These are phyloP conservation scores for Grantiella picta DNA, from an alignment of 2,113 vertebrate genomes.

Conservation along the genomic window DNA sequence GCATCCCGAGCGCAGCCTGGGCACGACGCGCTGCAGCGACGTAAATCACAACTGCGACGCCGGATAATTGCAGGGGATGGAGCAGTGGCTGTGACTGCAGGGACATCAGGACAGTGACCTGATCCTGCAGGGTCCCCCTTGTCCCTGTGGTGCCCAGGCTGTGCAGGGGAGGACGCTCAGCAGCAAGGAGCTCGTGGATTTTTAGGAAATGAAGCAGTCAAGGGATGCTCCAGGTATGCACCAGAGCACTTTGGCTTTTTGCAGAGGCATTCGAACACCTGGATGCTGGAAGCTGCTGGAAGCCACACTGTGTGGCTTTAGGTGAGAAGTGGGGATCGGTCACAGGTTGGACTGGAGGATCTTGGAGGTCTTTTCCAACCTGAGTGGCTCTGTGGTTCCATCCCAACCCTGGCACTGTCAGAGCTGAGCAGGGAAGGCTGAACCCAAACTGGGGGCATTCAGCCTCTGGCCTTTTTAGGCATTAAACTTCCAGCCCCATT, in stretches of 20 bases:
- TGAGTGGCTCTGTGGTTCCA: not conserved
- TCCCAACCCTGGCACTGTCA: fast-evolving
- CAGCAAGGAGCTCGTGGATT: fast-evolving
- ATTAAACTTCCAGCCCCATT: not conserved
- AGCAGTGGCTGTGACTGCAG: not conserved
- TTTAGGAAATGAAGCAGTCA: fast-evolving
- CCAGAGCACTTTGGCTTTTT: fast-evolving
- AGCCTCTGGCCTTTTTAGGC: slow-evolving; percentile 59
- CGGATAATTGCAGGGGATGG: not conserved
- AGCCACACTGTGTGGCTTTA: fast-evolving
- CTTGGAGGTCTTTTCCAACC: not conserved
- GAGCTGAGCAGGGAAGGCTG: not conserved
- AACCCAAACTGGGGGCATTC: not conserved
- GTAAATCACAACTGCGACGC: not conserved
- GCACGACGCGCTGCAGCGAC: not conserved
- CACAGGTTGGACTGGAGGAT: fast-evolving
- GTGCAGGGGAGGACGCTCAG: not conserved
- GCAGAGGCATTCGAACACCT: not conserved
- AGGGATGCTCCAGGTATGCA: fast-evolving
- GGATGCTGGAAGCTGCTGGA: not conserved
- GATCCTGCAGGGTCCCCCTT: fast-evolving
- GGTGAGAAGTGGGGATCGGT: not conserved
- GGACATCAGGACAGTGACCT: not conserved
- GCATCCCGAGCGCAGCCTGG: not conserved
- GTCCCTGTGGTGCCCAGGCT: fast-evolving